A percentile compares a stretch with the other conserved stretches of the same genome.
Evolutionary conservation across 2,113 vertebrate species (phyloP).

Genomic region (Callipepla squamata): DNA sequence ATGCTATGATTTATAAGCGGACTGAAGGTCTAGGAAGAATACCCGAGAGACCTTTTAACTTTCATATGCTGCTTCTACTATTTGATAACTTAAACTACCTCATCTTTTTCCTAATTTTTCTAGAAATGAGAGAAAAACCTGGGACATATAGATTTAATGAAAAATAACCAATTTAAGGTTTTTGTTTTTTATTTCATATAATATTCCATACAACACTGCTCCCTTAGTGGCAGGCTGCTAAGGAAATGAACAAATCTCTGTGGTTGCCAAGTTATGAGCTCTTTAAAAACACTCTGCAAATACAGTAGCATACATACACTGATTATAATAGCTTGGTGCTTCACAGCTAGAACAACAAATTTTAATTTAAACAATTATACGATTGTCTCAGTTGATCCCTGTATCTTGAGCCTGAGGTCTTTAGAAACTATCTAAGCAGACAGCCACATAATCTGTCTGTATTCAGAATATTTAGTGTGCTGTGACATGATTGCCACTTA

Average conservation of each 20-base stretch:
- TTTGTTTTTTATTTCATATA: neutral
- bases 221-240: neutral
- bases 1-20: neutral
- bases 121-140: neutral
- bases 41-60: neutral
- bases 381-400: neutral
- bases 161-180: neutral
- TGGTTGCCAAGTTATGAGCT: neutral
- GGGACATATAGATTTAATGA: neutral
- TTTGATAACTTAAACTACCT: neutral
- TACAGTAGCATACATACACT: rapidly evolving
- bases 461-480: neutral
- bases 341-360: neutral
- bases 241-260: constrained; percentile 1
- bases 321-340: neutral
- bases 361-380: neutral
- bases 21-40: constrained; percentile 17
- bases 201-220: neutral
- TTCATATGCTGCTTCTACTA: neutral
- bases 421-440: neutral
- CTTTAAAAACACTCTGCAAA: neutral
- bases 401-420: neutral
- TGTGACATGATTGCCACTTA: neutral
- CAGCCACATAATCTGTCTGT: neutral
- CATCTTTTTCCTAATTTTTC: neutral